Percentiles rank a stretch among this genome's conserved stretches.
Evolutionary conservation across 2,113 vertebrate genomes (phyloP).

Genomic region (Numida meleagris): DNA sequence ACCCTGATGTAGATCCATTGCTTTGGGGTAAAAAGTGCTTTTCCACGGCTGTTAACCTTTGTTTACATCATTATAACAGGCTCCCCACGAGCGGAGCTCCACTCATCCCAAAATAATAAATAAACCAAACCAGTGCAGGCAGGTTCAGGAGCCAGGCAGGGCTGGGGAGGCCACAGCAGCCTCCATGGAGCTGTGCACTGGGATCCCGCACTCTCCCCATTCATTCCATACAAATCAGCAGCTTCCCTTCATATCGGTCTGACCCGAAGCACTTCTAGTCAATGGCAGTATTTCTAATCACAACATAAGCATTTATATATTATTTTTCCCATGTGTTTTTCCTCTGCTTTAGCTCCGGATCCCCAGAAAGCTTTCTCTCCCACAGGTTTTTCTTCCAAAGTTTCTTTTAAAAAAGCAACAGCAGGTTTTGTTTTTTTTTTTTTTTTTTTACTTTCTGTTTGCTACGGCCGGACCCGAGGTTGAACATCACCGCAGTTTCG

Average conservation of each 20-base stretch:
- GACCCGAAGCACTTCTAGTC: background rate
- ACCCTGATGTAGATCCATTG: conserved; percentile 17
- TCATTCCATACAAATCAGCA: background rate
- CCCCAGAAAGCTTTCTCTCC: background rate
- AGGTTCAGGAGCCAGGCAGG: background rate
- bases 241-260: background rate
- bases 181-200: fast-evolving
- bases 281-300: background rate
- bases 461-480: background rate
- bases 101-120: conserved; percentile 21
- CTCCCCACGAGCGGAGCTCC: background rate
- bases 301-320: fast-evolving
- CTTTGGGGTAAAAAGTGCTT: conserved; percentile 21
- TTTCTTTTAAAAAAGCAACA: background rate
- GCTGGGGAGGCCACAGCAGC: background rate
- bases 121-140: conserved; percentile 32
- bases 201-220: background rate
- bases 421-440: too few relatives aligned
- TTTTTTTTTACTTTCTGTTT: background rate
- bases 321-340: fast-evolving
- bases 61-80: background rate
- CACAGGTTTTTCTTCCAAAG: background rate
- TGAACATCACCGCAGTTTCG: too few relatives aligned
- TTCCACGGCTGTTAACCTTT: background rate
- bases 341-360: background rate